Evolutionary conservation across 2,113 vertebrate species (phyloP).

Genomic region (Manacus vitellinus): DNA sequence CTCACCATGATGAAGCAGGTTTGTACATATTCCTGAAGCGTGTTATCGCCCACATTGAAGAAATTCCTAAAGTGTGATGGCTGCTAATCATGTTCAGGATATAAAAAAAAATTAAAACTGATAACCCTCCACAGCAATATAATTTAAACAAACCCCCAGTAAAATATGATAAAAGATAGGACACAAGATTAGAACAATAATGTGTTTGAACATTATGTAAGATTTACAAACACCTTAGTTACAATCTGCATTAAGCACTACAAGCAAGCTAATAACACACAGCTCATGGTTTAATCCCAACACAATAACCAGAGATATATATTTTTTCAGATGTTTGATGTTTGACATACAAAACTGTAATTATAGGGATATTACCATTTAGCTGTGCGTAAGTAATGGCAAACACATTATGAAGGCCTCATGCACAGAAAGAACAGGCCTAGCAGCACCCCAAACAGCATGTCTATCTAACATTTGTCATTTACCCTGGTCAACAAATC

Average conservation of each 20-base stretch:
- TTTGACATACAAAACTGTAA: constrained; percentile 13
- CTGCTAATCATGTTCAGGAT: background rate
- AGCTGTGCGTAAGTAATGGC: background rate
- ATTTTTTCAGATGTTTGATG: background rate
- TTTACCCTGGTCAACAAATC: background rate
- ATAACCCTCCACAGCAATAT: background rate
- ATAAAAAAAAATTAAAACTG: background rate
- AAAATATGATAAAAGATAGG: background rate
- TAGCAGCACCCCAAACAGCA: background rate
- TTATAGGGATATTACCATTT: constrained; percentile 25
- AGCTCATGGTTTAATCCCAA: background rate
- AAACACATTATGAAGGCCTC: background rate
- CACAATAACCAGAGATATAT: background rate
- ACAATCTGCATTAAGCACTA: background rate
- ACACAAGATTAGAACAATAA: background rate
- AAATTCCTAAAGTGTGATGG: background rate
- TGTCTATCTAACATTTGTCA: background rate
- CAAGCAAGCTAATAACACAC: background rate
- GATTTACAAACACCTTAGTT: background rate
- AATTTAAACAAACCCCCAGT: background rate
- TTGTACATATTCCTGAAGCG: background rate
- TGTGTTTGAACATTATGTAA: background rate
- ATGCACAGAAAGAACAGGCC: background rate
- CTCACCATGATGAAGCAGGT: background rate
- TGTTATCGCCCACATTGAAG: background rate